phyloP scores from a whole-genome alignment of 2,113 vertebrate species.

The Solea senegalensis region DNA sequence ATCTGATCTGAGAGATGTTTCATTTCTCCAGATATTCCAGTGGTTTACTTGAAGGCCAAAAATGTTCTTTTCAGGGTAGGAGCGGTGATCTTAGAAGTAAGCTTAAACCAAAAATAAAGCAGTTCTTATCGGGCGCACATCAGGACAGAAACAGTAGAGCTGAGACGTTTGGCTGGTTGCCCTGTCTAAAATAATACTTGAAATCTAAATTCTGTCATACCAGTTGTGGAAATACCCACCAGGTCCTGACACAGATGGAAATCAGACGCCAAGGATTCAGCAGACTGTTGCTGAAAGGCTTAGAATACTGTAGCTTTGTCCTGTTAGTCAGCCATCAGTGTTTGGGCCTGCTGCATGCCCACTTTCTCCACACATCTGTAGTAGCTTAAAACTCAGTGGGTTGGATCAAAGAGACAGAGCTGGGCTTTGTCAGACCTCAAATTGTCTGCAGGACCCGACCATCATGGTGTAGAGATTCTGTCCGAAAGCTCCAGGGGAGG shows the following conservation, averaged over 20 bases:
- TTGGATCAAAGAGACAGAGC: slow-evolving; percentile 72
- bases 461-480: slow-evolving; percentile 69
- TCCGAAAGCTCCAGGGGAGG: slow-evolving; percentile 55
- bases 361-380: slow-evolving; percentile 73
- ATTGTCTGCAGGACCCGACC: slow-evolving; percentile 63
- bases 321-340: slow-evolving; percentile 52
- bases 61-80: slow-evolving; percentile 3
- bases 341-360: slow-evolving; percentile 54
- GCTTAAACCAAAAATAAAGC: slow-evolving; percentile 41
- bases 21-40: slow-evolving; percentile 49
- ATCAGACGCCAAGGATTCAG: slow-evolving; percentile 45
- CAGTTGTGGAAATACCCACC: slow-evolving; percentile 37
- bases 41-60: slow-evolving; percentile 53
- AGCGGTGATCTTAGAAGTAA: slow-evolving; percentile 29
- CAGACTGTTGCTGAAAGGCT: slow-evolving; percentile 57
- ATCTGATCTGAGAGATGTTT: slow-evolving; percentile 26
- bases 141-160: slow-evolving; percentile 41
- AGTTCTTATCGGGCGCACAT: slow-evolving; percentile 35
- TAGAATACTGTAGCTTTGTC: slow-evolving; percentile 36
- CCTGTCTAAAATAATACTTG: slow-evolving; percentile 27
- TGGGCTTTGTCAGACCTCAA: slow-evolving; percentile 75
- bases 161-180: slow-evolving; percentile 56
- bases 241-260: slow-evolving; percentile 2
- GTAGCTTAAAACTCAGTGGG: slow-evolving; percentile 73
- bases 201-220: slow-evolving; percentile 37